Conservation (phyloP, 2,797 vertebrate species). For the Protonibea diacanthus region DNA sequence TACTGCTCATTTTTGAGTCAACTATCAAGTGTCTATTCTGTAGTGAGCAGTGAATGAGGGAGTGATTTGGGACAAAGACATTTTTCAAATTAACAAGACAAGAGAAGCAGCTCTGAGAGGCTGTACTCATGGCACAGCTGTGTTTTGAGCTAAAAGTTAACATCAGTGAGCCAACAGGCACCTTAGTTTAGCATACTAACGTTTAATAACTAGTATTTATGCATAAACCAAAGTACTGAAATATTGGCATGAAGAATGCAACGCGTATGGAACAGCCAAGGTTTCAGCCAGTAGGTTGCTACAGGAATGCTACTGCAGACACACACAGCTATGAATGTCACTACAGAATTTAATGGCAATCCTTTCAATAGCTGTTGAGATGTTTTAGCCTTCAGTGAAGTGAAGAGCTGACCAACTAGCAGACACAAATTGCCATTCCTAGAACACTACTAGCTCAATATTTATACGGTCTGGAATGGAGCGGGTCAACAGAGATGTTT, state of each 20-base stretch:
- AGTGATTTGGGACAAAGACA: neutral
- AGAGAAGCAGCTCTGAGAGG: neutral
- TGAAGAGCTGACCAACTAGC: neutral
- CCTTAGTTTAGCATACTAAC: neutral
- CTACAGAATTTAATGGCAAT: neutral
- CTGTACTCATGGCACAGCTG: neutral
- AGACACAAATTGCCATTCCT: neutral
- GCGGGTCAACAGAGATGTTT: neutral
- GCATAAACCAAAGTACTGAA: neutral
- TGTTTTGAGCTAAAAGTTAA: neutral
- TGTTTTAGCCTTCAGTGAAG: neutral
- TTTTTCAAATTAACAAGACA: conserved; percentile 12
- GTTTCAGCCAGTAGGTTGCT: neutral
- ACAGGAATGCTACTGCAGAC: too few relatives aligned
- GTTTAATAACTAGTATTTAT: neutral
- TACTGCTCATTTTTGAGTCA: neutral
- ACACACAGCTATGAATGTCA: neutral
- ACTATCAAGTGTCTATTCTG: neutral
- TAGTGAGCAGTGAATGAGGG: neutral
- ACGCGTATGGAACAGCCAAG: too few relatives aligned
- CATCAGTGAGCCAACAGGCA: neutral
- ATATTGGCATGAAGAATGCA: neutral
- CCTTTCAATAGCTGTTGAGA: neutral
- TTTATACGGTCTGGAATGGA: neutral
- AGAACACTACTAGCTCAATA: neutral